A percentile compares a stretch with the other conserved stretches of the same genome.
These are phyloP conservation scores for Myathropa florea DNA, from an alignment of 2,888 invertebrate species.

Conservation along the genomic window DNA sequence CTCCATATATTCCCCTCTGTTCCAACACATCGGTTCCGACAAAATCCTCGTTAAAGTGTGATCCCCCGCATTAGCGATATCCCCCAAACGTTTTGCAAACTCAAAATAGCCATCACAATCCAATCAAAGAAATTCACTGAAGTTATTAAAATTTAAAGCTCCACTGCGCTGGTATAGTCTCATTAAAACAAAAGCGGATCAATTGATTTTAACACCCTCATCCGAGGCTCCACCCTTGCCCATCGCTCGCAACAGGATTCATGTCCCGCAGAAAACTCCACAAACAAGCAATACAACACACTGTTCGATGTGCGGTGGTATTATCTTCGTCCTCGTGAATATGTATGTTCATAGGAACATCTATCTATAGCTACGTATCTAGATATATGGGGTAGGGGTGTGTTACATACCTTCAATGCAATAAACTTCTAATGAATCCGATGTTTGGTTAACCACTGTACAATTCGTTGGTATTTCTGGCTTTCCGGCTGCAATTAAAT, in stretches of 20 bases:
- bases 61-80: not conserved
- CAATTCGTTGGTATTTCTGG: slow-evolving; percentile 90
- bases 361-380: not conserved
- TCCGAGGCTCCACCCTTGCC: not conserved
- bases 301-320: not conserved
- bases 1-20: not conserved
- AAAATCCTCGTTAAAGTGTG: not conserved
- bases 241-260: not conserved
- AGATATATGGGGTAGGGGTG: not conserved
- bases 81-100: not conserved
- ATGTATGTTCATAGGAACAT: too few species aligned
- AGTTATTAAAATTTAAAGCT: not conserved
- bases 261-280: not conserved
- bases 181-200: slow-evolving; percentile 7
- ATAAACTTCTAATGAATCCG: slow-evolving; percentile 88
- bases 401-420: slow-evolving; percentile 83
- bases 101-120: not conserved
- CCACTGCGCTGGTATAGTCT: not conserved
- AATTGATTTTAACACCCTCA: slow-evolving; percentile 1
- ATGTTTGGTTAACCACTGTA: slow-evolving; percentile 88
- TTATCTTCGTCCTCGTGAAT: not conserved
- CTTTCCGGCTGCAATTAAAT: slow-evolving; percentile 89
- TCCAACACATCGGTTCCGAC: not conserved
- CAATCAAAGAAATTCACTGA: not conserved
- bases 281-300: not conserved